A percentile compares a stretch with the other conserved stretches of the same genome.
Evolutionary conservation across 2,888 invertebrate genomes (phyloP).

Genomic region (Pseudococcus longispinus): DNA sequence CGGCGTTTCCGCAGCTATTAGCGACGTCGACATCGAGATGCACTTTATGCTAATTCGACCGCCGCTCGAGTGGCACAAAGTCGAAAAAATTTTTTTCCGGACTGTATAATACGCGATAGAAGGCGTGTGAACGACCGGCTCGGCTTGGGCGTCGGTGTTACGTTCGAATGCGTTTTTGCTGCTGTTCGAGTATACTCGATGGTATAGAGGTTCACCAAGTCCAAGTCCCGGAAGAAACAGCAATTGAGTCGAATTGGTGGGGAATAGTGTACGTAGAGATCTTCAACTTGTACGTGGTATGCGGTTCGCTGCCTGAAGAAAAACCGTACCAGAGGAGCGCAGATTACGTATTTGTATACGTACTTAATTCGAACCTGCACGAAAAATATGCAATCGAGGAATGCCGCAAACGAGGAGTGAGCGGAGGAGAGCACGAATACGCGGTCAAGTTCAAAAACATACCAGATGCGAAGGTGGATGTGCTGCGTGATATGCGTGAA

Average conservation of each 20-base stretch:
- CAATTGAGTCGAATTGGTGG: neutral
- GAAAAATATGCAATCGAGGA: neutral
- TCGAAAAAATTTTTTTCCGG: neutral
- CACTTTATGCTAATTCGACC: neutral
- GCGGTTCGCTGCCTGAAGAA: neutral
- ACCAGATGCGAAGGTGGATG: neutral
- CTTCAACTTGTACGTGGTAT: neutral
- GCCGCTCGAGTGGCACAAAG: neutral
- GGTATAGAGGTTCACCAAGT: neutral
- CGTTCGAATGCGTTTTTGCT: conserved; percentile 12
- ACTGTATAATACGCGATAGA: neutral
- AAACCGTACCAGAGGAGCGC: neutral
- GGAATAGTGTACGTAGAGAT: neutral
- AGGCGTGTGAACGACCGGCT: conserved; percentile 5
- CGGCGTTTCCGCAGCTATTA: neutral
- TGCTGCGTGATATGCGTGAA: neutral
- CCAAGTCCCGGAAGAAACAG: neutral
- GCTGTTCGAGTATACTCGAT: neutral
- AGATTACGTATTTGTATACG: too few species aligned
- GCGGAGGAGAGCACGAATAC: neutral
- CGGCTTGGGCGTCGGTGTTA: neutral
- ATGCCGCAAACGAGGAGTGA: neutral
- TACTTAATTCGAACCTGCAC: neutral
- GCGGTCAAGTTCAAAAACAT: conserved; percentile 2
- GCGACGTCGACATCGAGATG: neutral